phyloP scores from a whole-genome alignment of 1,140 invertebrate species.

The Saccostrea echinata region DNA sequence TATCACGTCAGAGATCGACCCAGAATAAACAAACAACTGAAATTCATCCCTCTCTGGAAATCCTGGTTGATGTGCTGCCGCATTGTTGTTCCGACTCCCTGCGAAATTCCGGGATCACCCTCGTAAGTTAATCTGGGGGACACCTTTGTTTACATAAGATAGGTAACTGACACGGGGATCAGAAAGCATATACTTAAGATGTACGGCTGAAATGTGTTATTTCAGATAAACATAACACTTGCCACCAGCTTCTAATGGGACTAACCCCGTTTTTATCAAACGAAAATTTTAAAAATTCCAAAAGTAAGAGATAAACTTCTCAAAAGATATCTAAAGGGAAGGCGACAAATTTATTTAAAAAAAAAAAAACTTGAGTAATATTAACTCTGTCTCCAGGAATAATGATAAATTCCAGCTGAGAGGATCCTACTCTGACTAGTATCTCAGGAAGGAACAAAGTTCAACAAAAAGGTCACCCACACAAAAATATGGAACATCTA shows the following conservation, averaged over 20 bases:
- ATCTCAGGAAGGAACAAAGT: neutral
- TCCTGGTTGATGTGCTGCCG: neutral
- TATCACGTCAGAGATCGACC: neutral
- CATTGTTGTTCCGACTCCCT: slow-evolving; percentile 2
- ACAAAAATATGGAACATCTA: neutral
- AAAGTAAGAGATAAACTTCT: neutral
- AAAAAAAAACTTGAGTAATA: neutral
- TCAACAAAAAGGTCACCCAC: neutral
- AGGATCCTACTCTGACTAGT: neutral
- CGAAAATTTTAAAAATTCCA: neutral
- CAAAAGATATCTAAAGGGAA: neutral
- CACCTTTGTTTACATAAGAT: slow-evolving; percentile 9
- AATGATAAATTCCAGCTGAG: neutral
- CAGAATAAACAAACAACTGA: slow-evolving; percentile 2
- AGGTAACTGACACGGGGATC: neutral
- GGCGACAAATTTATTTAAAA: neutral
- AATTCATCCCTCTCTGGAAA: neutral
- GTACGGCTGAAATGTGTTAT: neutral
- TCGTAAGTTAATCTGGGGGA: neutral
- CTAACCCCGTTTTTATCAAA: neutral
- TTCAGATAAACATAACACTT: slow-evolving; percentile 14
- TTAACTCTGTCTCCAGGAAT: neutral
- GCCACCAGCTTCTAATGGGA: neutral
- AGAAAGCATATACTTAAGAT: neutral
- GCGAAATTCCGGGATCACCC: slow-evolving; percentile 18